These are phyloP conservation scores for Discoglossus pictus DNA, from an alignment of 2,797 vertebrate genomes.

Conservation along the genomic window DNA sequence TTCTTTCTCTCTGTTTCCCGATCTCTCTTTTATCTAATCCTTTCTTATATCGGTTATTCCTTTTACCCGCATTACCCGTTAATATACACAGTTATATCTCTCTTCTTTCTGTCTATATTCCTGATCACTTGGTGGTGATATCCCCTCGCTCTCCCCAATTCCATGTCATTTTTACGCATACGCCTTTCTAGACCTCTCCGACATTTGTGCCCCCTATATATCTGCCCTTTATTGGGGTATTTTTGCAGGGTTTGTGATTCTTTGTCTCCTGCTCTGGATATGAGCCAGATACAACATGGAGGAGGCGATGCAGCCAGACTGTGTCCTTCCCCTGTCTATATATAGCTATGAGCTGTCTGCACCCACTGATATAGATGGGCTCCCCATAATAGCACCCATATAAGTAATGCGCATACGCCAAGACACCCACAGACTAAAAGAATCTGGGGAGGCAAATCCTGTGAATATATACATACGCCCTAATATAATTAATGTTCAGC, in stretches of 20 bases:
- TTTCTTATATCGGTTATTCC: neutral
- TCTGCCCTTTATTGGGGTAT: neutral
- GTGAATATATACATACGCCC: no score
- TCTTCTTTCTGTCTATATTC: no score
- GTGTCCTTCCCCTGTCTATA: slow-evolving; percentile 1
- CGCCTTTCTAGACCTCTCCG: no score
- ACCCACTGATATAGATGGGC: neutral
- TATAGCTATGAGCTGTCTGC: neutral
- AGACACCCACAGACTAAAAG: no score
- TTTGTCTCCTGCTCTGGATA: slow-evolving; percentile 23
- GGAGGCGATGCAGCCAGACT: neutral
- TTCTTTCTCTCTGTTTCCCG: no score
- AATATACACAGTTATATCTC: no score
- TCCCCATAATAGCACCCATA: neutral
- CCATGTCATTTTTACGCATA: no score
- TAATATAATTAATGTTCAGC: no score
- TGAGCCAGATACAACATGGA: slow-evolving; percentile 27
- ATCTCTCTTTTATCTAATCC: neutral
- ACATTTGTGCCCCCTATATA: no score
- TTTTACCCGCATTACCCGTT: neutral
- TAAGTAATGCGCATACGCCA: neutral
- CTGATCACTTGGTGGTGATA: no score
- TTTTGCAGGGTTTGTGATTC: neutral
- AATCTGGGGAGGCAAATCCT: no score
- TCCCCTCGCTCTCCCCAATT: no score